Conservation (phyloP, 2,888 invertebrate genomes). For the Andrena bucephala region DNA sequence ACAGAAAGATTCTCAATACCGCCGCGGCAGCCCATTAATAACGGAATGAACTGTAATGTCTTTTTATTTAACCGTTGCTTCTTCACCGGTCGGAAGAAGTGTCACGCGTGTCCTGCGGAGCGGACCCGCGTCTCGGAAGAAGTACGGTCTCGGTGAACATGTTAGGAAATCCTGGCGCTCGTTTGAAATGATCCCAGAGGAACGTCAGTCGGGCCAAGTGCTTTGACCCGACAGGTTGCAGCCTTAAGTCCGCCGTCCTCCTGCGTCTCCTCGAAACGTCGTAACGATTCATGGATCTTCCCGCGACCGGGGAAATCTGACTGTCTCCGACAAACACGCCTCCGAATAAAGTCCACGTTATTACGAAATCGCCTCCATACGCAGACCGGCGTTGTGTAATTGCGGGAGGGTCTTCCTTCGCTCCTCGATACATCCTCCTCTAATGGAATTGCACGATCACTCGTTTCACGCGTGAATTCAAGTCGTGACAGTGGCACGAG, state of each 20-base stretch:
- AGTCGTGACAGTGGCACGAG: not conserved
- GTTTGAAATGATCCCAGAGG: not conserved
- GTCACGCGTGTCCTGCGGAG: too few species aligned
- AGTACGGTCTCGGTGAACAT: not conserved
- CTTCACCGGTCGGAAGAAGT: too few species aligned
- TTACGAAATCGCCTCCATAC: slow-evolving; percentile 39
- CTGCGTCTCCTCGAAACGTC: slow-evolving; percentile 37
- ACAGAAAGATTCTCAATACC: slow-evolving; percentile 5
- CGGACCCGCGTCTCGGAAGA: not conserved
- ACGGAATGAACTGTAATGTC: slow-evolving; percentile 16
- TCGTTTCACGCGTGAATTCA: slow-evolving; percentile 43
- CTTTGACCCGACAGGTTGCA: not conserved
- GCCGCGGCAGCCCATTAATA: slow-evolving; percentile 20
- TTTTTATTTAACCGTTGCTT: not conserved
- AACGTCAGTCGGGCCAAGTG: not conserved
- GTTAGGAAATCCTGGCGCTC: not conserved
- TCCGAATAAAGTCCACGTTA: slow-evolving; percentile 20
- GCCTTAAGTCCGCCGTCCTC: slow-evolving; percentile 36
- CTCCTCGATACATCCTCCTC: not conserved
- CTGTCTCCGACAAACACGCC: not conserved
- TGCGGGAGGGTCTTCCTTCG: slow-evolving; percentile 25
- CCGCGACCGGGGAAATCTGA: slow-evolving; percentile 15
- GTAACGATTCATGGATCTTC: slow-evolving; percentile 45
- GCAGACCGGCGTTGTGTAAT: slow-evolving; percentile 45
- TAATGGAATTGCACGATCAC: slow-evolving; percentile 48